Evolutionary conservation across 2,888 invertebrate species (phyloP).

Genomic region (Eudemis profundana): DNA sequence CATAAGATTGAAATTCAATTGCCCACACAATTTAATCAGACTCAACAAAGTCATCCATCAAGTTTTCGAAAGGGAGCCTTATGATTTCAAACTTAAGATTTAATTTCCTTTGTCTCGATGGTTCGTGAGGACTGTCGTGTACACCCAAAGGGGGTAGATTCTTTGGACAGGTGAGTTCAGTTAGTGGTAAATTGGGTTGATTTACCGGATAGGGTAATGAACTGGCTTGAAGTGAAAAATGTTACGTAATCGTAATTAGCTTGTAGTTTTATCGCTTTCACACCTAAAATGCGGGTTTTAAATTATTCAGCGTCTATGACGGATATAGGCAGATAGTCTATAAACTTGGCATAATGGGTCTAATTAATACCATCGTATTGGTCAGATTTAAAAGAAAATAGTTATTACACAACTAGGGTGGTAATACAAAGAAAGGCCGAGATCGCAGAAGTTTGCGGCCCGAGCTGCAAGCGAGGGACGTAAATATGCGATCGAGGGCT

Average conservation of each 20-base stretch:
- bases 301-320: not conserved
- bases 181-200: slow-evolving; percentile 39
- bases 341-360: no score
- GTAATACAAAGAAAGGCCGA: no score
- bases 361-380: not conserved
- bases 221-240: slow-evolving; percentile 34
- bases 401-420: no score
- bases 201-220: slow-evolving; percentile 41
- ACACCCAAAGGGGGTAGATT: slow-evolving; percentile 17
- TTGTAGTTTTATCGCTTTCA: slow-evolving; percentile 15
- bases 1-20: slow-evolving; percentile 26
- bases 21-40: slow-evolving; percentile 15
- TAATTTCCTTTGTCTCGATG: slow-evolving; percentile 5
- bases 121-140: slow-evolving; percentile 24
- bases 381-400: no score
- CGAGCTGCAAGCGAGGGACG: no score
- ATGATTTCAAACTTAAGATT: not conserved
- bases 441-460: no score
- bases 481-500: no score
- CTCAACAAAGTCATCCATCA: not conserved
- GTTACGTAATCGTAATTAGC: slow-evolving; percentile 27
- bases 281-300: slow-evolving; percentile 6
- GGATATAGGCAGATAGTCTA: not conserved
- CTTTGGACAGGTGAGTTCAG: slow-evolving; percentile 32
- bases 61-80: slow-evolving; percentile 17